Percentiles rank a stretch among this genome's conserved stretches.
Conservation (phyloP, 2,113 vertebrate species). For the Tursiops truncatus region DNA sequence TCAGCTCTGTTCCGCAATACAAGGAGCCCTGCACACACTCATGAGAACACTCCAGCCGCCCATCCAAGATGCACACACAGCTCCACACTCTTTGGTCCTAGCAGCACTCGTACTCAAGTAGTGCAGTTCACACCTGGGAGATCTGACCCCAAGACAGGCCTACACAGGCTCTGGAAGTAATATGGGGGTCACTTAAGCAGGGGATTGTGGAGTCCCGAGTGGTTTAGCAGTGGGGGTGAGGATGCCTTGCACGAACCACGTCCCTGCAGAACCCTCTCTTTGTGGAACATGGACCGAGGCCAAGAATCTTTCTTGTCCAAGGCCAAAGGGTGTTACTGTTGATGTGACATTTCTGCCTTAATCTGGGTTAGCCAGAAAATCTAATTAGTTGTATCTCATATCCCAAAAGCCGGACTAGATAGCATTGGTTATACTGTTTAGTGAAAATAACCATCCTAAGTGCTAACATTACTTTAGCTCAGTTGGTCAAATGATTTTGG, state of each 20-base stretch:
- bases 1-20: not conserved
- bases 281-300: not conserved
- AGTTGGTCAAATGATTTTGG: not conserved
- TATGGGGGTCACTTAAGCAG: not conserved
- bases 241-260: not conserved
- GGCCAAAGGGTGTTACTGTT: not conserved
- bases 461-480: not conserved
- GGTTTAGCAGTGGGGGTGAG: not conserved
- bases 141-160: not conserved
- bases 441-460: not conserved
- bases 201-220: not conserved
- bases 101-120: not conserved
- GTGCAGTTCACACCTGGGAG: not conserved
- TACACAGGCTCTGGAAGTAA: not conserved
- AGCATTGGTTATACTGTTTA: not conserved
- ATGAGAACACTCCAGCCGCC: not conserved
- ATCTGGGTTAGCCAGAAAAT: slow-evolving; percentile 8
- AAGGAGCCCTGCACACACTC: not conserved
- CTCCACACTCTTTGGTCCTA: not conserved
- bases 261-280: not conserved
- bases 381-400: not conserved
- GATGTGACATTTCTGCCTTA: not conserved
- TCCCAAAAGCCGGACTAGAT: not conserved
- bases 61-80: not conserved
- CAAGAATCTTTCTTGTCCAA: not conserved